A percentile compares a stretch with the other conserved stretches of the same genome.
Evolutionary conservation across 2,113 vertebrate species (phyloP).

Genomic region (Irena cyanogastra): DNA sequence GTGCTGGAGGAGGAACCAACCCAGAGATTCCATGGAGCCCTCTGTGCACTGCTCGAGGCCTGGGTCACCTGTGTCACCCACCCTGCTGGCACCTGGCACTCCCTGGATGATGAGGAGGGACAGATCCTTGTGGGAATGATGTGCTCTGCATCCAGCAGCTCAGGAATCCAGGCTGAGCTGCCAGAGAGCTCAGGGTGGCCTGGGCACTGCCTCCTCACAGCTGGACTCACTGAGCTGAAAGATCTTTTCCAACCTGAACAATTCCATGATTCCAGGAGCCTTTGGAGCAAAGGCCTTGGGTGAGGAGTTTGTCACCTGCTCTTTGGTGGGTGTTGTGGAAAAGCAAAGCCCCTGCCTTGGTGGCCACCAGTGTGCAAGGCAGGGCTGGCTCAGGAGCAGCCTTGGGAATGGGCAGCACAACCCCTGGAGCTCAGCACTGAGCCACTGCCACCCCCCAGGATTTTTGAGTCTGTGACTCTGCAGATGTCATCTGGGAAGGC

Average conservation of each 20-base stretch:
- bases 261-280: background rate
- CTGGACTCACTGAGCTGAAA: background rate
- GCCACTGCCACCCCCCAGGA: background rate
- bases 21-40: too few species aligned
- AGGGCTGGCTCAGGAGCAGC: background rate
- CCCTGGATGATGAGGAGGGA: background rate
- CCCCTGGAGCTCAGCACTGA: background rate
- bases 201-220: background rate
- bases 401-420: accelerated
- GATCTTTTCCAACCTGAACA: background rate
- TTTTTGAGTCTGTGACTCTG: background rate
- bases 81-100: background rate
- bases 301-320: background rate
- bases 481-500: background rate
- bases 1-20: background rate
- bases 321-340: background rate
- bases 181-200: background rate
- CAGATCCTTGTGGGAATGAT: background rate
- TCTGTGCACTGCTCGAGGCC: background rate
- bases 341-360: background rate
- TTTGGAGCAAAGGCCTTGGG: background rate
- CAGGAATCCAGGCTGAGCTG: background rate
- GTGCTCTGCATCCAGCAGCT: background rate
- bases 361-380: background rate
- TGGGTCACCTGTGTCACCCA: background rate